A percentile compares a stretch with the other conserved stretches of the same genome.
These are phyloP conservation scores for Rhizomys pruinosus DNA, from an alignment of 2,113 vertebrate species.

Conservation along the genomic window DNA sequence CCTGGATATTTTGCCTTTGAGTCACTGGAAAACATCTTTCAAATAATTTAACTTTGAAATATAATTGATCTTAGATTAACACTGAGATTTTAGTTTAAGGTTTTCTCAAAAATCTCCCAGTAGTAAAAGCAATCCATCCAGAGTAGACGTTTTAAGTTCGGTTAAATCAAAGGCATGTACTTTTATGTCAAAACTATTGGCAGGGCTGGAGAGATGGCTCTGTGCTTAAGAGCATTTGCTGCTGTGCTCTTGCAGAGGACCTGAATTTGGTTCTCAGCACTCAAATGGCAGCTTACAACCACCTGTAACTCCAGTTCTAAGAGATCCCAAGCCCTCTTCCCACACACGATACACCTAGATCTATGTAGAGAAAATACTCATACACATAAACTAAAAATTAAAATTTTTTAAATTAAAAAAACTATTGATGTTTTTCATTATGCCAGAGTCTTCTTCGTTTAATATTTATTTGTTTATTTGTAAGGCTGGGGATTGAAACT, in stretches of 20 bases:
- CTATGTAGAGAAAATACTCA: background rate
- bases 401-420: background rate
- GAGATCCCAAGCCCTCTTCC: background rate
- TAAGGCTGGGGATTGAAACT: background rate
- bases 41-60: conserved; percentile 30
- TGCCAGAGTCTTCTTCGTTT: background rate
- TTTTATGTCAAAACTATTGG: background rate
- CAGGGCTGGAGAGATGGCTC: background rate
- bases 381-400: background rate
- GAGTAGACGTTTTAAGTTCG: background rate
- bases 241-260: background rate
- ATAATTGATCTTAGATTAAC: conserved; percentile 44
- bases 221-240: background rate
- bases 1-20: background rate
- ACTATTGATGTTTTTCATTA: background rate
- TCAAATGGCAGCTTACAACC: background rate
- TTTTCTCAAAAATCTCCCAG: background rate
- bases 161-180: background rate
- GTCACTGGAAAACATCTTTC: conserved; percentile 53
- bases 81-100: conserved; percentile 1
- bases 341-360: too few species aligned
- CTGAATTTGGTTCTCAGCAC: background rate
- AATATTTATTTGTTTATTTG: background rate
- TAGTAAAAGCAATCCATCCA: background rate
- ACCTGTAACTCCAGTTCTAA: background rate